These are phyloP conservation scores for Macropus fuliginosus DNA, from an alignment of 2,797 vertebrate genomes.

Conservation along the genomic window DNA sequence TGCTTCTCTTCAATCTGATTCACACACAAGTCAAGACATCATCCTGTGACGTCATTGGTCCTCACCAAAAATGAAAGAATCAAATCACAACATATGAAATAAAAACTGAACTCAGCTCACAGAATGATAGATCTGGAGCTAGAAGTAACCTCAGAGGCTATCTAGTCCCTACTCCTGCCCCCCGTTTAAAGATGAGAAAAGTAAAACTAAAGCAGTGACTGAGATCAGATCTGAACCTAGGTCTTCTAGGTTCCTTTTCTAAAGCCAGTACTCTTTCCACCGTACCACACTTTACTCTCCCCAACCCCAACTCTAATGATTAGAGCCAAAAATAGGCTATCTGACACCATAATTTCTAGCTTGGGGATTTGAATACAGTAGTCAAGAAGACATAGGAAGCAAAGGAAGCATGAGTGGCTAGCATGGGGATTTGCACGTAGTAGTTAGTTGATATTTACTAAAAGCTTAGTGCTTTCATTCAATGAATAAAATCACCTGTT, in stretches of 20 bases:
- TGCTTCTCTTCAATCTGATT: background rate
- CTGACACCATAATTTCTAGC: background rate
- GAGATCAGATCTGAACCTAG: background rate
- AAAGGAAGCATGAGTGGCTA: background rate
- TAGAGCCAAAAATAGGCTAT: constrained; percentile 71
- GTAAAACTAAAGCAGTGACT: background rate
- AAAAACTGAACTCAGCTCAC: background rate
- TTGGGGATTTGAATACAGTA: background rate
- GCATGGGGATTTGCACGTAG: background rate
- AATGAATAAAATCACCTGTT: constrained; percentile 78
- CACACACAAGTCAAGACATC: background rate
- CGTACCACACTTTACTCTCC: background rate
- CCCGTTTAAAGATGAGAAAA: background rate
- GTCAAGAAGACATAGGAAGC: background rate
- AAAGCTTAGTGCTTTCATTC: background rate
- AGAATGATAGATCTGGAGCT: background rate
- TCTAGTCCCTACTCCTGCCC: background rate
- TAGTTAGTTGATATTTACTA: background rate
- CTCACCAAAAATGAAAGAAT: background rate
- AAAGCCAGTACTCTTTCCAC: background rate
- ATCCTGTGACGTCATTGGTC: background rate
- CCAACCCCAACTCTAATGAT: background rate
- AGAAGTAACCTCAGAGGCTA: background rate
- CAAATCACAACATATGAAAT: background rate
- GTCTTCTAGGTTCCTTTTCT: background rate